Conservation (phyloP, 1,140 invertebrate species). For the Halotydeus destructor region DNA sequence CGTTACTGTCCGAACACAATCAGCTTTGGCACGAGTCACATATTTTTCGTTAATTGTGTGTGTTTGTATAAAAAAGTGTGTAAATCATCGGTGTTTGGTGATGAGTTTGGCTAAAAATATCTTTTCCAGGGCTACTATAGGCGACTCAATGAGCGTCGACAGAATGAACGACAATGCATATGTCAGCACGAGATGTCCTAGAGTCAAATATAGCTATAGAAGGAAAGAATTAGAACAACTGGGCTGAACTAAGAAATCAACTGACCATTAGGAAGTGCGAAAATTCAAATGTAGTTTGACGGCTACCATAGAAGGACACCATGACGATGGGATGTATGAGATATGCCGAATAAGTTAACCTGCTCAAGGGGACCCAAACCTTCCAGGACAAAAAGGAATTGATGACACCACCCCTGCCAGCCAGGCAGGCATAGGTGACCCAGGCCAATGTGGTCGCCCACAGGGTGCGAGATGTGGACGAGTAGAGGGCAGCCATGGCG, state of each 20-base stretch:
- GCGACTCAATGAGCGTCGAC: slow-evolving; percentile 24
- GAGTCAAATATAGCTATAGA: slow-evolving; percentile 18
- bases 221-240: no score
- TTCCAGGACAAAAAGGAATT: slow-evolving; percentile 26
- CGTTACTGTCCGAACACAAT: no score
- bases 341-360: slow-evolving; percentile 27
- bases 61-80: no score
- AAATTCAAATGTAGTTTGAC: slow-evolving; percentile 16
- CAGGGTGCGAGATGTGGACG: slow-evolving; percentile 53
- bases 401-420: slow-evolving; percentile 31
- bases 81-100: no score
- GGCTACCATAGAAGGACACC: slow-evolving; percentile 17
- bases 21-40: no score
- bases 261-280: slow-evolving; percentile 16
- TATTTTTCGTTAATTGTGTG: no score
- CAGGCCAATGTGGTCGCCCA: slow-evolving; percentile 62
- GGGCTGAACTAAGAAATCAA: no score
- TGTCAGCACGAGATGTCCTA: slow-evolving; percentile 21
- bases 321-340: slow-evolving; percentile 25
- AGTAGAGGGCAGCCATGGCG: slow-evolving; percentile 41
- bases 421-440: slow-evolving; percentile 69
- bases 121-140: slow-evolving; percentile 23
- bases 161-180: slow-evolving; percentile 21
- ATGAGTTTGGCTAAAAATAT: no score
- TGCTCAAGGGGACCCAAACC: slow-evolving; percentile 23